Base-by-base conservation (phyloP, 2,113 vertebrate species). In the Dipodomys spectabilis region DNA sequence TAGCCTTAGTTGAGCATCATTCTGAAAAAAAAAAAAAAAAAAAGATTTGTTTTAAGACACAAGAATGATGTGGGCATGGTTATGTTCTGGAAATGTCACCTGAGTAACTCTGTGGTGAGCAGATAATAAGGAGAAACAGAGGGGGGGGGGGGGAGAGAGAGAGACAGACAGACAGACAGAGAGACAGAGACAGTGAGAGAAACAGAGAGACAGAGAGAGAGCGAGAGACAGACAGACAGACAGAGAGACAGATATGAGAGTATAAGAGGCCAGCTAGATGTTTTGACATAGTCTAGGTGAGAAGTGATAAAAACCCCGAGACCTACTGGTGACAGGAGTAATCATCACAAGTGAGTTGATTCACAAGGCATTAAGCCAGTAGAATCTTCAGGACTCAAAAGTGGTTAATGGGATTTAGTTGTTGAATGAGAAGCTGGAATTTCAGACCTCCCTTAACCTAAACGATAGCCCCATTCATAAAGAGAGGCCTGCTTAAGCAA, bases 371-470 rank as follows among this genome's bases (percentile, higher is more conserved):
- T 80, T 82, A 91, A 88, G 83, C 32, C 53, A 62, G 82, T 88
- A 85, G 86, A 32, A 57, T 82, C 83, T 92, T 49, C 22, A 20
- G 45, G 69, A 32, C 78, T 85, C 25, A 13, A 62, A 60, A 39
- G 39, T 39, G 77, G 35, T 67, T 86, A 91, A 90, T 83, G 89
- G 49, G 91, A 92, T 91, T 91, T 92, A 79, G 64, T 64, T 92
- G 82, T 88, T 94, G 91, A 88, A 75, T 69, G 83, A 95, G 67
- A 92, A 90, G 85, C 44, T 91, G 30, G 49, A 79, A 92, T 94
- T 95, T 82, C 88, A 92, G 82, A 57, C 81, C 77, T 75, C 45
- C 77, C 64, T 10, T 57, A 57, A 82, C 83, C n/a, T 65, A 82
- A 85, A n/a, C 81, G 79, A n/a, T 45, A 84, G 87, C 32, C 16